Conservation (phyloP, 2,888 invertebrate species). For the Cephus pulcher region DNA sequence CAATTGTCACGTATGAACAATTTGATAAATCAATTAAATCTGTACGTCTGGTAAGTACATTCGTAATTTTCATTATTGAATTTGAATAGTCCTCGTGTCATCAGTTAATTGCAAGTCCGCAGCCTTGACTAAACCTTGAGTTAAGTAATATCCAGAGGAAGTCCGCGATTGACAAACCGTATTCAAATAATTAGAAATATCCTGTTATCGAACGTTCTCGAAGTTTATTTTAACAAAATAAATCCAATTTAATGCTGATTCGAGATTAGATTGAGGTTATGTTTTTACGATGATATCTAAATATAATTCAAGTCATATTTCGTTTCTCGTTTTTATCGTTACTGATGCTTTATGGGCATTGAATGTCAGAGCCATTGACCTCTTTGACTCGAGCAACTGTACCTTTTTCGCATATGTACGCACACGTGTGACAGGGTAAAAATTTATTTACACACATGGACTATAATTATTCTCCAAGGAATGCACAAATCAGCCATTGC, state of each 20-base stretch:
- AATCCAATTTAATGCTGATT: neutral
- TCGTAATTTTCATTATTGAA: neutral
- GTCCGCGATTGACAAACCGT: neutral
- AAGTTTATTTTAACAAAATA: neutral
- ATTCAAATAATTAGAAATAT: neutral
- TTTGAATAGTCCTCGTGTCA: neutral
- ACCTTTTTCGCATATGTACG: neutral
- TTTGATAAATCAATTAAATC: neutral
- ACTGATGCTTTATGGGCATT: neutral
- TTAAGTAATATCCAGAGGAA: neutral
- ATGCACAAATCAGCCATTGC: neutral
- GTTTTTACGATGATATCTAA: neutral
- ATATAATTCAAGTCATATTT: neutral
- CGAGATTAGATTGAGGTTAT: neutral
- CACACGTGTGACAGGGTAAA: neutral
- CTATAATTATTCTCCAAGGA: neutral
- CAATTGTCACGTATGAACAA: neutral
- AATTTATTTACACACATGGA: neutral
- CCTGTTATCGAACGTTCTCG: neutral
- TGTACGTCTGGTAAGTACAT: neutral
- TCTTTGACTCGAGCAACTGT: conserved; percentile 35
- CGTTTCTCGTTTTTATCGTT: neutral
- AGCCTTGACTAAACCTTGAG: neutral
- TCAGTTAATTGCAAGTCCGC: neutral
- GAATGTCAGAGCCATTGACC: conserved; percentile 51